Conservation (phyloP, 1,140 invertebrate genomes). For the Atopsyche davidsoni region DNA sequence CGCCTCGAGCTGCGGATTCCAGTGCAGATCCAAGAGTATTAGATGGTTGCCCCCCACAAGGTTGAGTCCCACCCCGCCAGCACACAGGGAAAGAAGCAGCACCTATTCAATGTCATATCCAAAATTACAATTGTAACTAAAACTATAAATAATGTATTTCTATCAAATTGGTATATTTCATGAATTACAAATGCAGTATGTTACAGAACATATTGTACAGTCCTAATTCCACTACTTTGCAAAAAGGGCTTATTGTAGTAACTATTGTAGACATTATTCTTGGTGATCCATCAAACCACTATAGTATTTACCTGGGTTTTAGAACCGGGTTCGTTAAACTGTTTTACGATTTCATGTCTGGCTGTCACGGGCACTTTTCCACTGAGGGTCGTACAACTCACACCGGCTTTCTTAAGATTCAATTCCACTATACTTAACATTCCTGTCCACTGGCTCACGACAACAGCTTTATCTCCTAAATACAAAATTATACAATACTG, state of each 20-base stretch:
- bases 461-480: conserved; percentile 65
- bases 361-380: conserved; percentile 59
- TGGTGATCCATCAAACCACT: too few species aligned
- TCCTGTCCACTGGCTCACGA: conserved; percentile 84
- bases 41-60: conserved; percentile 86
- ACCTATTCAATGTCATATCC: conserved; percentile 41
- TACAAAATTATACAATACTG: too few species aligned
- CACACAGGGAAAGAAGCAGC: conserved; percentile 77
- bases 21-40: conserved; percentile 84
- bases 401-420: conserved; percentile 49
- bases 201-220: too few species aligned
- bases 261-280: too few species aligned
- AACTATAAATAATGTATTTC: too few species aligned
- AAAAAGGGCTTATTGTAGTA: too few species aligned
- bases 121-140: background rate
- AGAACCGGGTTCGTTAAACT: conserved; percentile 62
- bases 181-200: too few species aligned
- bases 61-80: conserved; percentile 89
- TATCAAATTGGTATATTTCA: too few species aligned
- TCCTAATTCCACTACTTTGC: too few species aligned
- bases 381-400: conserved; percentile 58
- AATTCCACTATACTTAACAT: conserved; percentile 62
- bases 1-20: conserved; percentile 90
- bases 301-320: conserved; percentile 42
- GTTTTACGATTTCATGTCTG: conserved; percentile 57